Evolutionary conservation across 2,888 invertebrate species (phyloP), one percentile per base, ranked within the genome.

Genomic region (Siphlonurus alternatus): DNA sequence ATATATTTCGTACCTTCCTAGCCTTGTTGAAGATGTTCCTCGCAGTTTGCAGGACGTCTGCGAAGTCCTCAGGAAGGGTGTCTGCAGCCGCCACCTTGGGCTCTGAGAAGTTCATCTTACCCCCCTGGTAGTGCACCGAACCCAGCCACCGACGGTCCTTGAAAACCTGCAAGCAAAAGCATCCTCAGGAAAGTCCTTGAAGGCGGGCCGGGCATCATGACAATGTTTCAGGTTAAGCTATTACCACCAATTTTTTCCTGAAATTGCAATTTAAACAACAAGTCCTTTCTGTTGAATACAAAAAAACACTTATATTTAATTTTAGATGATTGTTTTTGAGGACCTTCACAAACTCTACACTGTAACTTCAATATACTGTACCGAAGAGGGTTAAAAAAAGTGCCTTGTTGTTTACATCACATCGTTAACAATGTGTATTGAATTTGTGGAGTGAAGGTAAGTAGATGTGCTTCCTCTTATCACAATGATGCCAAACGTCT

Each of bases 141-240:
- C 87, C 85, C 64, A 94, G 77, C 81, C 91, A 93, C 74, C 88
- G 89, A 61, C 89, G 81, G 70, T 93, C 92, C 72, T 87, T 86
- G 68, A 88, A 85, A 2, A 87, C 76, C 74, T 79, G 68, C n/a
- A n/a, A n/a, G n/a, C n/a, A n/a, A n/a, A n/a, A n/a, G 7, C 69
- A 56, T n/a, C n/a, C n/a, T 25, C 66, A 67, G 22, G 38, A 61
- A 25, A 24, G 5, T 23, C 2, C 18, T 23, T n/a, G 5, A 25
- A 24, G n/a, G 19, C 24, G 18, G n/a, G 1, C n/a, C 2, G 7
- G 2, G 19, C 20, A 2, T 2, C 10, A 59, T 18, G 25, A 19
- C 20, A 25, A 24, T 25, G 61, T 53, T 19, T 38, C 7, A 61
- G 19, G 2, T n/a, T 53, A 53, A 53, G 19, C 19, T 53, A n/a